phyloP scores from a whole-genome alignment of 2,888 invertebrate genomes.

The Andrena hattorfiana region DNA sequence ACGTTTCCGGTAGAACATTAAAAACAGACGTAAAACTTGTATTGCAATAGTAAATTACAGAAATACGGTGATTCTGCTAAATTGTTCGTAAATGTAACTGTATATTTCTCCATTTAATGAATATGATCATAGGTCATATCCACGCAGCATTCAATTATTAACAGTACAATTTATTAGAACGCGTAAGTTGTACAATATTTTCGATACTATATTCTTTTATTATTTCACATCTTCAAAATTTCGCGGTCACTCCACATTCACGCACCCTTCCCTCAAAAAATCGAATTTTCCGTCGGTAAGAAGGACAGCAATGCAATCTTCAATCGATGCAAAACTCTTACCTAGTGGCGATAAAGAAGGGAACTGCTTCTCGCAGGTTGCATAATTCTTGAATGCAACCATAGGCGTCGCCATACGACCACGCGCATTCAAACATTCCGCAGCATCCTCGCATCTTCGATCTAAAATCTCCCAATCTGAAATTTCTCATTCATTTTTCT shows the following conservation, averaged over 20 bases:
- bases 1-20: too few relatives aligned
- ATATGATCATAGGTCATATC: too few relatives aligned
- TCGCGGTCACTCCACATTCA: background rate
- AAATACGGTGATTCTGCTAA: too few relatives aligned
- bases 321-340: conserved; percentile 1
- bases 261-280: background rate
- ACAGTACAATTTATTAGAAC: too few relatives aligned
- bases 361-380: background rate
- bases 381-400: background rate
- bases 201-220: background rate
- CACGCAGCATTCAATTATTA: too few relatives aligned
- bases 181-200: too few relatives aligned
- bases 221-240: background rate
- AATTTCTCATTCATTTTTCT: background rate
- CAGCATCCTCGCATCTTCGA: background rate
- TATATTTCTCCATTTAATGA: too few relatives aligned
- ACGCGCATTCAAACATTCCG: background rate
- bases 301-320: background rate
- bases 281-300: conserved; percentile 34
- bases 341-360: conserved; percentile 27
- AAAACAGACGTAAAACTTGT: too few relatives aligned
- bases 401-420: background rate
- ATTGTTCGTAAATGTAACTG: too few relatives aligned
- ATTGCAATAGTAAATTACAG: too few relatives aligned
- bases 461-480: background rate